Conservation (phyloP, 2,113 vertebrate genomes). For the Tachysurus fulvidraco region DNA sequence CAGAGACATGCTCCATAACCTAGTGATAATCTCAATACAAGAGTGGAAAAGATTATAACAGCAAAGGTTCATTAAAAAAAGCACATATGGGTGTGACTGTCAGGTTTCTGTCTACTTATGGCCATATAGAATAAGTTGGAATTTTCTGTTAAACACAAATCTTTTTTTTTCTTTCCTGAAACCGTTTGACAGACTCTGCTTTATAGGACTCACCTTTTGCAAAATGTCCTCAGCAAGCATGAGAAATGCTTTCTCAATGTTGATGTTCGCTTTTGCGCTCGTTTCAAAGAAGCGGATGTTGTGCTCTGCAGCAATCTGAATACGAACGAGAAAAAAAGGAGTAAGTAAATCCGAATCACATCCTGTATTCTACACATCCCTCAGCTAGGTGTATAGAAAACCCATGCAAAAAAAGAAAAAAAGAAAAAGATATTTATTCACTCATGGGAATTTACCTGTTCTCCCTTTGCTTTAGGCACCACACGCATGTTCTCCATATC, state of each 20-base stretch:
- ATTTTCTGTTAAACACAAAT: neutral
- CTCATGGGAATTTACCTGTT: constrained; percentile 82
- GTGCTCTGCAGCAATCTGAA: constrained; percentile 94
- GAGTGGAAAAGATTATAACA: neutral
- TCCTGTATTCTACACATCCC: too few relatives aligned
- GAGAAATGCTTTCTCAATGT: constrained; percentile 99
- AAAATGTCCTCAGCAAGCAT: constrained; percentile 99
- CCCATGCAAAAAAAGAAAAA: too few relatives aligned
- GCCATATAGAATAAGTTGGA: neutral
- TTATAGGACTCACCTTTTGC: constrained; percentile 82
- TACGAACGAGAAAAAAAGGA: constrained; percentile 12
- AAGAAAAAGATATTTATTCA: neutral
- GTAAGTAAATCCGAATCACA: neutral
- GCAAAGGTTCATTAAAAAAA: neutral
- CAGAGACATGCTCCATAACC: neutral
- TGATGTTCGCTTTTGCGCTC: constrained; percentile 99
- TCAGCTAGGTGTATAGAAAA: neutral
- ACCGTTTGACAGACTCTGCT: neutral
- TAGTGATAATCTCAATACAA: neutral
- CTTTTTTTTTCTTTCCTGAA: neutral
- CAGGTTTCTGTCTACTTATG: neutral
- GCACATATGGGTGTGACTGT: neutral
- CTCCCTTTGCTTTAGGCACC: constrained; percentile 94
- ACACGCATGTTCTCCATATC: constrained; percentile 99
- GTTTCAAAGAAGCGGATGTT: constrained; percentile 99